These are phyloP conservation scores for Rhagonycha fulva DNA, from an alignment of 2,888 invertebrate species.

Conservation along the genomic window DNA sequence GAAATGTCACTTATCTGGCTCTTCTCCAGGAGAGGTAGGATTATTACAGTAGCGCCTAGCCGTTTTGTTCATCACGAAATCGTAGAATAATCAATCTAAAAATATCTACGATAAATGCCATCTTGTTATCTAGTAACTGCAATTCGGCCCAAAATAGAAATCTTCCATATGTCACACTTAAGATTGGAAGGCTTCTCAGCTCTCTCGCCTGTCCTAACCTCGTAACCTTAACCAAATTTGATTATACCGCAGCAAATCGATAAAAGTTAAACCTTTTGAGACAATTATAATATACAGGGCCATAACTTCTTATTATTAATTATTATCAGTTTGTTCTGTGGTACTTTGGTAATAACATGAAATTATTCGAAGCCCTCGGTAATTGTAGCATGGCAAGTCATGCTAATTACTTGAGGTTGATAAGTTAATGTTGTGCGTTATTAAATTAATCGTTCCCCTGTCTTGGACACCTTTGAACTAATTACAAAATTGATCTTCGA, in stretches of 20 bases:
- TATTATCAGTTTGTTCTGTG: constrained; percentile 8
- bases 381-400: constrained; percentile 2
- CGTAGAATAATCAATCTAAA: constrained; percentile 48
- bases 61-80: constrained; percentile 34
- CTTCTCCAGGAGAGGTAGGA: constrained; percentile 46
- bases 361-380: constrained; percentile 3
- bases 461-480: constrained; percentile 4
- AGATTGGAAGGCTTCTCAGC: neutral
- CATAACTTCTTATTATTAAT: constrained; percentile 16
- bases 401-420: neutral
- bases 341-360: constrained; percentile 3
- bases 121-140: constrained; percentile 41
- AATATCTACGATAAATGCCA: constrained; percentile 56
- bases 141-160: constrained; percentile 9
- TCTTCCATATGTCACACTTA: neutral
- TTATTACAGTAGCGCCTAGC: constrained; percentile 42
- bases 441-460: neutral
- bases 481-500: neutral
- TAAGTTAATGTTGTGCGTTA: neutral
- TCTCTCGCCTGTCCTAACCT: neutral
- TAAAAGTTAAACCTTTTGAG: neutral
- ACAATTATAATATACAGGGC: constrained; percentile 6
- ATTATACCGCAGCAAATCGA: neutral
- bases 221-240: neutral
- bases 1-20: constrained; percentile 54